Base-by-base conservation (phyloP, 1,140 invertebrate genomes). In the Olivierus martensii region DNA sequence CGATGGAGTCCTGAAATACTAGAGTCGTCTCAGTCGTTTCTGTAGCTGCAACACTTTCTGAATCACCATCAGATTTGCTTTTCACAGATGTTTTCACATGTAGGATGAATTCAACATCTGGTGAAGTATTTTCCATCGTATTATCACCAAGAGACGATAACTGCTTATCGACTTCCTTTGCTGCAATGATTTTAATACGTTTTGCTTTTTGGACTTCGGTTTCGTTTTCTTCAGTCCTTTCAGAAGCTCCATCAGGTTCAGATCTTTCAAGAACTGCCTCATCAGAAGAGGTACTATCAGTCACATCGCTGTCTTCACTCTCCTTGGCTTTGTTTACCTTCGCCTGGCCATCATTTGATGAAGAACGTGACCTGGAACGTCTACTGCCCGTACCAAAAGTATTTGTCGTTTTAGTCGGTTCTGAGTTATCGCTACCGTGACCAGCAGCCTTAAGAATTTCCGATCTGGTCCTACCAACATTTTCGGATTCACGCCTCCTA, bases 61-160 rank as follows among this genome's bases (percentile, higher is more conserved):
- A 64, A 49, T 76, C 73, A 77, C 77, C 70, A 77, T 28, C 28
- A 28, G 2, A 6, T 28, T 28, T 28, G 9, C 28, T 28, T 9
- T 28, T 28, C 4, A 28, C 28, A 2, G 28, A 28, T 9, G 28
- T 28, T 28, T 28, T 28, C 28, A 28, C 28, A 74, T 21, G 37
- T 59, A 78, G 73, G 49, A 73, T 70, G 62, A 77, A 76, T 61
- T 74, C 72, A 46, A 77, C 75, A 67, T 77, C 74, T 15, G 75
- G 69, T 57, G 73, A 74, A 3, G 44, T 21, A 34, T 49, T 28
- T 14, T 52, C 47, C 17, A 18, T n/a, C 59, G 64, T 19, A 37
- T 38, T 42, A 7, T 65, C 58, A 61, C 62, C 58, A 46, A 58
- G 61, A 10, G 59, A 22, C 0, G 60, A 60, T 37, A 57, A 56